Evolutionary conservation across 2,797 vertebrate species (phyloP).

Genomic region (Trachops cirrhosus): DNA sequence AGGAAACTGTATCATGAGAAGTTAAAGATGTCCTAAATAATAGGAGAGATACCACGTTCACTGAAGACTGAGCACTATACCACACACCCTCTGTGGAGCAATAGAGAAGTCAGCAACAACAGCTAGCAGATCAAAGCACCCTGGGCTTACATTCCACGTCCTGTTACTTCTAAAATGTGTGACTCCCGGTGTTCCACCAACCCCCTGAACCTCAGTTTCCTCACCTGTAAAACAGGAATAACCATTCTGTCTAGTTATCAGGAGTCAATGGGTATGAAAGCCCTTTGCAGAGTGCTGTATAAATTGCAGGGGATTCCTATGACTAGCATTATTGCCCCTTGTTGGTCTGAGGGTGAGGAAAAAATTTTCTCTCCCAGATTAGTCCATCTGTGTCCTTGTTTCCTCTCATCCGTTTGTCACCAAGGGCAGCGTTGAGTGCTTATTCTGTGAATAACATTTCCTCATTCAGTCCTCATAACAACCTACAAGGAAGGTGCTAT

Average conservation of each 20-base stretch:
- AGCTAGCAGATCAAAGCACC: neutral
- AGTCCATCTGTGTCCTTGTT: neutral
- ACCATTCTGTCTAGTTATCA: neutral
- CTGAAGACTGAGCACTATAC: neutral
- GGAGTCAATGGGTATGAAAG: neutral
- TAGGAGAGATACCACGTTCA: slow-evolving; percentile 34
- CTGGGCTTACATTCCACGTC: neutral
- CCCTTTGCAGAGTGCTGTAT: neutral
- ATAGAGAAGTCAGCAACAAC: neutral
- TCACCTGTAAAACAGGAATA: neutral
- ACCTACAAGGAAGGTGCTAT: neutral
- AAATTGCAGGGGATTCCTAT: neutral
- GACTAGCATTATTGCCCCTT: neutral
- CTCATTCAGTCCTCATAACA: neutral
- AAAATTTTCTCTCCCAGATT: neutral
- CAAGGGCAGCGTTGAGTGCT: neutral
- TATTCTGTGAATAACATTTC: neutral
- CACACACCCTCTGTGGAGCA: neutral
- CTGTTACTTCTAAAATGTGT: neutral
- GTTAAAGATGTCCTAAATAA: neutral
- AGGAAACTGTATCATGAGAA: neutral
- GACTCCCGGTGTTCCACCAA: neutral
- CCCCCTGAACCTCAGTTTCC: neutral
- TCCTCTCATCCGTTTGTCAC: neutral
- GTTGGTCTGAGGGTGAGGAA: neutral